Percentiles rank a stretch among this genome's conserved stretches.
phyloP scores from a whole-genome alignment of 2,113 vertebrate genomes.

The Callipepla californica region DNA sequence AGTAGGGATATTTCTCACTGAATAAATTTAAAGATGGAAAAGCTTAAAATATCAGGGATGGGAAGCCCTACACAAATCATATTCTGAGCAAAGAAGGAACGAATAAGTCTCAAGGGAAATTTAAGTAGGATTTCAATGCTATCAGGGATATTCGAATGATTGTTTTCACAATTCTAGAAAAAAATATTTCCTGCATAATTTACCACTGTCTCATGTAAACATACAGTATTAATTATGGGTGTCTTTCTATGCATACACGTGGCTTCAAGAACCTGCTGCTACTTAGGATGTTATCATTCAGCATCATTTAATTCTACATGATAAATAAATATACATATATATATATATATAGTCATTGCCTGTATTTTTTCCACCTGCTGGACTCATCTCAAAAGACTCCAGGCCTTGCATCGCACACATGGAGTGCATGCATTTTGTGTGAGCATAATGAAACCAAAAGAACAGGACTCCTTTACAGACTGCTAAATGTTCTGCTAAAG shows the following conservation, averaged over 20 bases:
- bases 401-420: accelerated
- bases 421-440: neutral
- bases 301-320: neutral
- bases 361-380: neutral
- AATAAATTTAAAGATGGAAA: neutral
- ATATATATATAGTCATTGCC: neutral
- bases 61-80: neutral
- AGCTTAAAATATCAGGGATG: neutral
- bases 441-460: neutral
- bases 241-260: neutral
- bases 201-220: neutral
- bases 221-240: neutral
- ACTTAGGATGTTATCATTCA: neutral
- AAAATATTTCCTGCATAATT: neutral
- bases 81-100: neutral
- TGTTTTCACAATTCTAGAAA: neutral
- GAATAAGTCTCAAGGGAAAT: neutral
- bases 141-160: neutral
- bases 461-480: neutral
- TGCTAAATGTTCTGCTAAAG: neutral
- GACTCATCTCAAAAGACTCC: neutral
- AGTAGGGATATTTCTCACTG: neutral
- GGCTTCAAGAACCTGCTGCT: neutral
- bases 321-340: too few relatives aligned
- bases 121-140: neutral